phyloP scores from a whole-genome alignment of 2,113 vertebrate genomes.

The Halichoeres trimaculatus region DNA sequence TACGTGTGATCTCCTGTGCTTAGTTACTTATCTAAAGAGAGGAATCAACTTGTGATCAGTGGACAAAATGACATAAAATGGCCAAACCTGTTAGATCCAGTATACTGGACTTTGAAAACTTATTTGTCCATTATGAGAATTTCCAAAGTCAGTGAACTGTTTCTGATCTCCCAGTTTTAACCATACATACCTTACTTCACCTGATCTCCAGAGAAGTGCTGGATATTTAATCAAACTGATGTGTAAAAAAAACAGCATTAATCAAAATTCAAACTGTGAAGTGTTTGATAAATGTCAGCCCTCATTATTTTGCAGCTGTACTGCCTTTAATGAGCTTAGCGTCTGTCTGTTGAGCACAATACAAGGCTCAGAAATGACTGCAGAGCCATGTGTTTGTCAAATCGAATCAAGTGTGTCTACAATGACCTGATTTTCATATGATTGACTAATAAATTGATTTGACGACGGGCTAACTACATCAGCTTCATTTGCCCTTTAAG shows the following conservation, averaged over 20 bases:
- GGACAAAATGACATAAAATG: too few species aligned
- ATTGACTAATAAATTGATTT: constrained; percentile 58
- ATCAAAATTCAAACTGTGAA: constrained; percentile 45
- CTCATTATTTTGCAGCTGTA: constrained; percentile 47
- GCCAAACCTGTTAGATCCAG: too few species aligned
- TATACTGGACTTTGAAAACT: not conserved
- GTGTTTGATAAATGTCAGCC: constrained; percentile 61
- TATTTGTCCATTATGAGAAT: not conserved
- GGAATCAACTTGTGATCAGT: too few species aligned
- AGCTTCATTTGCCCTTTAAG: constrained; percentile 32
- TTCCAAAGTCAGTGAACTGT: not conserved
- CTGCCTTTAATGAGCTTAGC: constrained; percentile 55
- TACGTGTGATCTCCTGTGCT: too few species aligned
- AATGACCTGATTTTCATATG: constrained; percentile 50
- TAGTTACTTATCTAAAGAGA: too few species aligned
- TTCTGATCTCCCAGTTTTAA: not conserved
- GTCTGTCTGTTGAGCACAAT: constrained; percentile 38
- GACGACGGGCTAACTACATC: constrained; percentile 40
- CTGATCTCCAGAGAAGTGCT: constrained; percentile 1
- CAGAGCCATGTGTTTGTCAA: constrained; percentile 38
- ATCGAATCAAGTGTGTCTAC: constrained; percentile 62
- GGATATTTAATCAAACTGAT: not conserved
- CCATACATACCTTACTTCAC: not conserved
- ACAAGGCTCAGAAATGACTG: constrained; percentile 39
- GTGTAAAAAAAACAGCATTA: not conserved